A percentile compares a stretch with the other conserved stretches of the same genome.
Conservation (phyloP, 2,113 vertebrate species). For the Caranx melampygus region DNA sequence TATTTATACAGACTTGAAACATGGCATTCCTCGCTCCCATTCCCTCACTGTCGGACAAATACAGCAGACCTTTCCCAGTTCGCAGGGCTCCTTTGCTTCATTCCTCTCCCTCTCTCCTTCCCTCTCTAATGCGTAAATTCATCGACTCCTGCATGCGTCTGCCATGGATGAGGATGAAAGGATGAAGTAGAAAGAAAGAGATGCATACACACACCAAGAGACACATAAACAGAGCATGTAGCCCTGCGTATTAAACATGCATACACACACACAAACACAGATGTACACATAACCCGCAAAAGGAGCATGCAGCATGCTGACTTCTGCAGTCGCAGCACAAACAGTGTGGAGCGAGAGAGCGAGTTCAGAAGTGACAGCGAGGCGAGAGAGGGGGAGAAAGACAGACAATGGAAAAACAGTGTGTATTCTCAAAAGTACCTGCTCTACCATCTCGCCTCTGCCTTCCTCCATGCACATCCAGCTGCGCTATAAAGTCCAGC, state of each 20-base stretch:
- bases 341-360: constrained; percentile 33
- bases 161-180: constrained; percentile 4
- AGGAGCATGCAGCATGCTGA: constrained; percentile 44
- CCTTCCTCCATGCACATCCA: constrained; percentile 89
- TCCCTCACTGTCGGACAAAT: constrained; percentile 3
- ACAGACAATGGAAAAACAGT: constrained; percentile 46
- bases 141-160: background rate
- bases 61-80: background rate
- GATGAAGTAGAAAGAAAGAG: constrained; percentile 1
- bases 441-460: constrained; percentile 88
- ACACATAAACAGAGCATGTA: constrained; percentile 1
- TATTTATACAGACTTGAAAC: background rate
- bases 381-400: background rate
- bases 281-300: constrained; percentile 15
- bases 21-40: background rate
- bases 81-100: constrained; percentile 3
- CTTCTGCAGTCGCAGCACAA: constrained; percentile 70
- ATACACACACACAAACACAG: constrained; percentile 9
- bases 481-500: constrained; percentile 85
- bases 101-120: background rate
- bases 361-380: constrained; percentile 15
- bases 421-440: constrained; percentile 83
- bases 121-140: constrained; percentile 4
- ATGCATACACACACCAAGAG: constrained; percentile 6
- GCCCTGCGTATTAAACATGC: background rate